A percentile compares a stretch with the other conserved stretches of the same genome.
Evolutionary conservation across 2,797 vertebrate species (phyloP).

Genomic region (Euthynnus affinis): DNA sequence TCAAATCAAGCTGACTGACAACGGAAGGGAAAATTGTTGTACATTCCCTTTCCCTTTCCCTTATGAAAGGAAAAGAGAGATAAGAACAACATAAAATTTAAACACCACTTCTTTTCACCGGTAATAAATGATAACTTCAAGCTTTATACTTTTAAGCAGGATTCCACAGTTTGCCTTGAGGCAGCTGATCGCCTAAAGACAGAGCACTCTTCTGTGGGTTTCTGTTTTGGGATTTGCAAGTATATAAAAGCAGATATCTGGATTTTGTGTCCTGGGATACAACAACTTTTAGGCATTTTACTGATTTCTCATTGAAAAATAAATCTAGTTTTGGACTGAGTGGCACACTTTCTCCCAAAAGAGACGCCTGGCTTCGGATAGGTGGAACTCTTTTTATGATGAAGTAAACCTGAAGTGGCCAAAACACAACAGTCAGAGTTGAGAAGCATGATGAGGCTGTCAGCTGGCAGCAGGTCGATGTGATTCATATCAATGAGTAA

Average conservation of each 20-base stretch:
- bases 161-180: slow-evolving; percentile 27
- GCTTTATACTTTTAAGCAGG: neutral
- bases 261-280: slow-evolving; percentile 31
- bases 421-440: slow-evolving; percentile 31
- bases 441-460: slow-evolving; percentile 19
- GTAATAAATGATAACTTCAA: slow-evolving; percentile 18
- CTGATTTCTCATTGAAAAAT: slow-evolving; percentile 3
- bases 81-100: neutral
- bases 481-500: slow-evolving; percentile 45
- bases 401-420: slow-evolving; percentile 45
- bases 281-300: slow-evolving; percentile 32
- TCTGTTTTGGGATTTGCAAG: slow-evolving; percentile 24
- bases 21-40: no score
- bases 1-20: neutral
- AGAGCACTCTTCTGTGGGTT: no score
- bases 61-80: neutral
- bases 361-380: slow-evolving; percentile 20
- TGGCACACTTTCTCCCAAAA: slow-evolving; percentile 23
- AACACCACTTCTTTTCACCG: neutral
- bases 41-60: no score
- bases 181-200: slow-evolving; percentile 5
- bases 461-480: slow-evolving; percentile 40
- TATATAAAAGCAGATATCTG: slow-evolving; percentile 25
- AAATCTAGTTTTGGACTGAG: slow-evolving; percentile 37
- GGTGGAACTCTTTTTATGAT: slow-evolving; percentile 19